A percentile compares a stretch with the other conserved stretches of the same genome.
Conservation (phyloP, 2,113 vertebrate genomes). For the Tenebrosternarchus preto region DNA sequence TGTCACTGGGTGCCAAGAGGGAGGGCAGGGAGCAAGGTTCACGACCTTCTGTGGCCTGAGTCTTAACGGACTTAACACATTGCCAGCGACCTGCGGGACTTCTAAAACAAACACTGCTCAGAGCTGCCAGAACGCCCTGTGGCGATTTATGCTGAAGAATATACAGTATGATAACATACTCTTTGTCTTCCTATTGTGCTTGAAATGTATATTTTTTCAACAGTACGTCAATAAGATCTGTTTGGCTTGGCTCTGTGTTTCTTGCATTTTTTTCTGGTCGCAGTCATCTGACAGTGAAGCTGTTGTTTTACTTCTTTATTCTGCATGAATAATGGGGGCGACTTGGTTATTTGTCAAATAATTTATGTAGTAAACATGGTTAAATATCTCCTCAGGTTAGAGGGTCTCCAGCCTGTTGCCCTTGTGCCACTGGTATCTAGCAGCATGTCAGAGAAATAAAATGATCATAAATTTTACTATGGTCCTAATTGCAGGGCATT, state of each 20-base stretch:
- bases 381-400: background rate
- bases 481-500: background rate
- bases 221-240: constrained; percentile 22
- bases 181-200: constrained; percentile 31
- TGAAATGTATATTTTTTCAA: constrained; percentile 47
- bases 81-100: constrained; percentile 53
- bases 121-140: constrained; percentile 37
- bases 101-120: constrained; percentile 53
- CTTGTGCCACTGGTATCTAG: background rate
- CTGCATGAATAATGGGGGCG: background rate
- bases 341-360: constrained; percentile 12
- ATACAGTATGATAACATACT: constrained; percentile 25
- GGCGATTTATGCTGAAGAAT: constrained; percentile 33
- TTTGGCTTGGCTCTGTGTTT: constrained; percentile 31
- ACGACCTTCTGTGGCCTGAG: constrained; percentile 51
- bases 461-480: background rate
- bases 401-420: background rate
- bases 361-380: background rate
- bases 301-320: constrained; percentile 19
- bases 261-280: constrained; percentile 7
- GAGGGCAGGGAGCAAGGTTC: constrained; percentile 51
- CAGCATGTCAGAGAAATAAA: background rate
- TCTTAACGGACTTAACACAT: constrained; percentile 58
- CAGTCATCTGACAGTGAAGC: background rate
- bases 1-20: constrained; percentile 40